A percentile compares a stretch with the other conserved stretches of the same genome.
Evolutionary conservation across 2,113 vertebrate species (phyloP).

Genomic region (Microcebus griseorufus): DNA sequence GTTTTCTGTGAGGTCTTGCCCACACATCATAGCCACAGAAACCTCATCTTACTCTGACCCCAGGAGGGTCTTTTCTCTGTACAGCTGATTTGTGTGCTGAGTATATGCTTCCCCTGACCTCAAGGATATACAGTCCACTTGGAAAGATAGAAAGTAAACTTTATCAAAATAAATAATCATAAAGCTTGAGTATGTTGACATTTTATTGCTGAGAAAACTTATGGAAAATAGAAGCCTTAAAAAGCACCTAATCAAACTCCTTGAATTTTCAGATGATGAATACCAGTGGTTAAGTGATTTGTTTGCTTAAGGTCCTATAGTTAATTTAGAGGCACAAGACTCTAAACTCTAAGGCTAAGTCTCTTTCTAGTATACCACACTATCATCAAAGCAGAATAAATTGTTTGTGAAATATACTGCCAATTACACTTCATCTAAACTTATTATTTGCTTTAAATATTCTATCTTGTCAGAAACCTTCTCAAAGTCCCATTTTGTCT

Average conservation of each 20-base stretch:
- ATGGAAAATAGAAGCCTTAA: background rate
- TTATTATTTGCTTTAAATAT: background rate
- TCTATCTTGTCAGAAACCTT: background rate
- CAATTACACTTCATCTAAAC: background rate
- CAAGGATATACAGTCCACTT: background rate
- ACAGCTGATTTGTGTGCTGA: too few species aligned
- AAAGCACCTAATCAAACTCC: background rate
- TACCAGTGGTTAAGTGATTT: background rate
- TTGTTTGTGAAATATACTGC: background rate
- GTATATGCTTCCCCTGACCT: background rate
- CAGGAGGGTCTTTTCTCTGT: too few species aligned
- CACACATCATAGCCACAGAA: too few species aligned
- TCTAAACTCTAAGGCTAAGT: background rate
- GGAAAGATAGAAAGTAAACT: background rate
- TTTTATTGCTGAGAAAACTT: background rate
- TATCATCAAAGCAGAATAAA: background rate
- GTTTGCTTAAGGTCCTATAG: background rate
- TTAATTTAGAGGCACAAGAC: background rate
- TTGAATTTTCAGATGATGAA: background rate
- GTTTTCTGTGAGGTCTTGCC: too few species aligned
- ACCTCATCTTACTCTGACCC: too few species aligned
- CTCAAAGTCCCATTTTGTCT: background rate
- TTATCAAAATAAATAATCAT: background rate
- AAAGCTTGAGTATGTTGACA: background rate
- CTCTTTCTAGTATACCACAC: background rate